A percentile compares a stretch with the other conserved stretches of the same genome.
Evolutionary conservation across 2,888 invertebrate species (phyloP).

Genomic region (Agriopis aurantiaria): DNA sequence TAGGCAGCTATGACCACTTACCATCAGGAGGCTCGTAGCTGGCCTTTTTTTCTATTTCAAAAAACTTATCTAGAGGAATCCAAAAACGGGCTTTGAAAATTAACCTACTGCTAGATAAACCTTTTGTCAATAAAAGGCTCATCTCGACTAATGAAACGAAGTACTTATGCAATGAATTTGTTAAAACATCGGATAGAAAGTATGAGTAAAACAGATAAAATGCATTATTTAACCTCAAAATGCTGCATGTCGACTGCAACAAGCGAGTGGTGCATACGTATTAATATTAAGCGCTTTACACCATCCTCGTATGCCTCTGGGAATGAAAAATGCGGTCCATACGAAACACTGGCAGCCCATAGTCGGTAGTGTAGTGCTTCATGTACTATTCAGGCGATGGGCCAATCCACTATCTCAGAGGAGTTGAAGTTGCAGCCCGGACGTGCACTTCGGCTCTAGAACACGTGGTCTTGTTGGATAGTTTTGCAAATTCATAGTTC

Average conservation of each 20-base stretch:
- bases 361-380: conserved; percentile 32
- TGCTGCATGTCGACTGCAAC: conserved; percentile 25
- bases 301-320: conserved; percentile 40
- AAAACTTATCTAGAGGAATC: too few relatives aligned
- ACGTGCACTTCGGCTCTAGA: conserved; percentile 50
- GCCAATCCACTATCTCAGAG: conserved; percentile 55
- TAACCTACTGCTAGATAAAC: too few relatives aligned
- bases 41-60: too few relatives aligned
- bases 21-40: too few relatives aligned
- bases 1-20: too few relatives aligned
- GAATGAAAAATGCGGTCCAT: conserved; percentile 53
- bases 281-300: conserved; percentile 44
- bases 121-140: too few relatives aligned
- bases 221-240: conserved; percentile 3
- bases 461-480: not conserved
- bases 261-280: conserved; percentile 35
- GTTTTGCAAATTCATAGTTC: not conserved
- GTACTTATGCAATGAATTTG: too few relatives aligned
- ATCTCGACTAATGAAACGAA: too few relatives aligned
- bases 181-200: too few relatives aligned
- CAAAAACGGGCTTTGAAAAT: too few relatives aligned
- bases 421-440: conserved; percentile 43
- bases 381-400: conserved; percentile 59
- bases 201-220: not conserved
- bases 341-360: conserved; percentile 44